Evolutionary conservation across 53 echinoderm and acorn worm species (phyloP).

Genomic region (Echinarachnius parma): DNA sequence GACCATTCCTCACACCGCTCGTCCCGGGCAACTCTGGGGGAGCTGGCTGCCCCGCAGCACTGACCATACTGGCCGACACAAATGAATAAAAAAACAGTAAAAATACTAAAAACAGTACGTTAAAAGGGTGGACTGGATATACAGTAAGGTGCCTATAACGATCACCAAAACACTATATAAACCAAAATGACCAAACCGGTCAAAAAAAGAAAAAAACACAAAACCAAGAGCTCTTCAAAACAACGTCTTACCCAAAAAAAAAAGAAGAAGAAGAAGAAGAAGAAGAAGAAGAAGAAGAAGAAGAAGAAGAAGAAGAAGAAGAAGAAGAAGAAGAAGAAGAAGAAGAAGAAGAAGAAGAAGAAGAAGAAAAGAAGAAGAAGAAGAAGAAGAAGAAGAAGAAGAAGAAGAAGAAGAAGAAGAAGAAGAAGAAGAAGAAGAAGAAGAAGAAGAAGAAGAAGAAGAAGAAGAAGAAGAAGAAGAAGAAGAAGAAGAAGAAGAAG

Average conservation of each 20-base stretch:
- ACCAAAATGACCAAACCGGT: too few relatives aligned
- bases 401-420: neutral
- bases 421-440: neutral
- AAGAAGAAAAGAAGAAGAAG: neutral
- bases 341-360: neutral
- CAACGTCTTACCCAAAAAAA: too few relatives aligned
- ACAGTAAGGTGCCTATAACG: too few relatives aligned
- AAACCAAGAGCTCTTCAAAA: too few relatives aligned
- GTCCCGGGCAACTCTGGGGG: too few relatives aligned
- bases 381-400: neutral
- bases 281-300: neutral
- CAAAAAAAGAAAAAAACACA: too few relatives aligned
- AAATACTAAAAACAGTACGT: too few relatives aligned
- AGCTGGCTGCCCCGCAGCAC: too few relatives aligned
- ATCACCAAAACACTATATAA: neutral
- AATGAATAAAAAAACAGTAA: too few relatives aligned
- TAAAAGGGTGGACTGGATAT: too few relatives aligned
- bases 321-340: neutral
- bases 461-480: neutral
- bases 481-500: neutral
- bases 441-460: neutral
- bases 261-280: neutral
- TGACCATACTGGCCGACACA: too few relatives aligned
- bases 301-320: neutral
- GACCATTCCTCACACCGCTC: too few relatives aligned